Conservation (phyloP, 2,797 vertebrate species). For the Bryconaethiops microstoma region DNA sequence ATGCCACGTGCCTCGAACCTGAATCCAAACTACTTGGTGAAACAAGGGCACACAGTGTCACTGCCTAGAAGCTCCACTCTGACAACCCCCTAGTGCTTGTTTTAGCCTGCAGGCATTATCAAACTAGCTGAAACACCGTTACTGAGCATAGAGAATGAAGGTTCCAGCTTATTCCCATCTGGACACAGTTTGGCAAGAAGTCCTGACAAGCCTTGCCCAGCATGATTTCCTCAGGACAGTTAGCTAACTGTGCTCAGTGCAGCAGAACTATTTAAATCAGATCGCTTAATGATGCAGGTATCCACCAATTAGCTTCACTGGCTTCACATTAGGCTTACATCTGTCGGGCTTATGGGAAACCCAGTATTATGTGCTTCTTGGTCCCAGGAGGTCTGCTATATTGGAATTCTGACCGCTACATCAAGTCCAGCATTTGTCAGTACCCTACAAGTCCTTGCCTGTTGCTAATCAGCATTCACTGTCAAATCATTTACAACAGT, state of each 20-base stretch:
- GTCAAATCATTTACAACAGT: no score
- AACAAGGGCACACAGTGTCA: not conserved
- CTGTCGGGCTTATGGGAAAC: no score
- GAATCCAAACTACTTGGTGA: not conserved
- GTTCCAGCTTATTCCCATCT: no score
- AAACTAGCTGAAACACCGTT: not conserved
- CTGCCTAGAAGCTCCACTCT: not conserved
- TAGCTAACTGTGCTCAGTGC: not conserved
- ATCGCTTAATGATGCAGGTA: not conserved
- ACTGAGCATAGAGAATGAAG: not conserved
- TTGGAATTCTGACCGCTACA: no score
- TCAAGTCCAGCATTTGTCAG: no score
- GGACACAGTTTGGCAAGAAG: not conserved
- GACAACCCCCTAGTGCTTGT: no score
- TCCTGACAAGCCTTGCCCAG: no score
- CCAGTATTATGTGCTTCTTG: no score
- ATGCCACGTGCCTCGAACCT: not conserved
- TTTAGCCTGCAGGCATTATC: not conserved
- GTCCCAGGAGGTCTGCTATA: no score
- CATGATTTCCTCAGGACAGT: no score
- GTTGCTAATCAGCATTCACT: no score
- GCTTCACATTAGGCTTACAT: not conserved
- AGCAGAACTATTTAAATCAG: not conserved
- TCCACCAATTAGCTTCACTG: not conserved
- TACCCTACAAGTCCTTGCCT: no score